Evolutionary conservation across 1,140 invertebrate species (phyloP).

Genomic region (Adelges cooleyi): DNA sequence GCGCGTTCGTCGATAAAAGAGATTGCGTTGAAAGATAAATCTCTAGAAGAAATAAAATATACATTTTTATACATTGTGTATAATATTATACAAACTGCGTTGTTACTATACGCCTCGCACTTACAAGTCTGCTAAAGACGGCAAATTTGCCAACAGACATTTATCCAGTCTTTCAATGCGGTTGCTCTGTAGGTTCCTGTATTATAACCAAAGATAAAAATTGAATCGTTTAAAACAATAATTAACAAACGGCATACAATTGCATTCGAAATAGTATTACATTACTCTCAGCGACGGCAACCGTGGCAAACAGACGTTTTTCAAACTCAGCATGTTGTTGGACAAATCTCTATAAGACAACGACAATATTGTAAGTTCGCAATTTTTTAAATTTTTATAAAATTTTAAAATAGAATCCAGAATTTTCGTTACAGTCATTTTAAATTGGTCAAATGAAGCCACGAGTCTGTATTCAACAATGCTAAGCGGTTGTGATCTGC

Average conservation of each 20-base stretch:
- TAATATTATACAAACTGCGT: background rate
- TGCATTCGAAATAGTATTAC: constrained; percentile 1
- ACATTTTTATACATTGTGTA: background rate
- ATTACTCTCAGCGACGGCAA: background rate
- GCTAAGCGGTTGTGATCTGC: constrained; percentile 40
- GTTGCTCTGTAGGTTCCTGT: background rate
- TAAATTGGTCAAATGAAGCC: constrained; percentile 40
- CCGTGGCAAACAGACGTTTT: background rate
- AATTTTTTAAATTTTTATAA: no score
- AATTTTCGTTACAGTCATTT: constrained; percentile 39
- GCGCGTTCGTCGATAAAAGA: background rate
- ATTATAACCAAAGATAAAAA: background rate
- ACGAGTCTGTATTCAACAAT: constrained; percentile 38
- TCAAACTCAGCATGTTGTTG: background rate
- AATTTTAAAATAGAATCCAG: no score
- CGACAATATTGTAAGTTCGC: no score
- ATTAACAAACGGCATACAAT: background rate
- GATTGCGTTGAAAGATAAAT: background rate
- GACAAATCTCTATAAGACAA: constrained; percentile 7
- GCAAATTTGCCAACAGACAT: background rate
- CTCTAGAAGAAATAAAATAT: background rate
- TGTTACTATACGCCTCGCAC: background rate
- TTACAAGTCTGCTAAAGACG: background rate
- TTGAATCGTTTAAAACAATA: background rate
- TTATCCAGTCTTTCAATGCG: background rate